Evolutionary conservation across 2,113 vertebrate species (phyloP), one percentile per base, ranked within the genome.

Genomic region (Probosciger aterrimus): DNA sequence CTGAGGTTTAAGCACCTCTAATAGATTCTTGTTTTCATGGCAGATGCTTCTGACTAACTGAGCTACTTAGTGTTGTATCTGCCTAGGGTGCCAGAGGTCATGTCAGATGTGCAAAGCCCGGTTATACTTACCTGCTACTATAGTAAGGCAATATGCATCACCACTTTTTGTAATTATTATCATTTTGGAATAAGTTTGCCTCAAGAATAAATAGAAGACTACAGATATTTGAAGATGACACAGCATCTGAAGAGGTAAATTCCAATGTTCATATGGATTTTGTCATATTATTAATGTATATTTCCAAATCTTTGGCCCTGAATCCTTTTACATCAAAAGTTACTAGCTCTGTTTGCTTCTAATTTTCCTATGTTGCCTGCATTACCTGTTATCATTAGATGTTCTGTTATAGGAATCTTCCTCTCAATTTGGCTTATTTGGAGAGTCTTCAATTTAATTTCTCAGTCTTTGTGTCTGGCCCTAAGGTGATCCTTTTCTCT

Each of bases 361-460:
- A 18, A 23, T 94, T 90, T 92, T 74, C 20, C 20, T 70, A 3
- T 77, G 35, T 83, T 94, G n/a, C 55, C 43, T 83, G 39, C 6
- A 31, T 81, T 93, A 74, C 41, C 57, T 88, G 46, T 63, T 95
- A 86, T 78, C 84, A 44, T 87, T 88, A 95, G 49, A 59, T 55
- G 30, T 63, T 85, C 74, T 85, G 13, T 90, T 92, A 30, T 27
- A 92, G 30, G 15, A 76, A 77, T 87, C 63, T 47, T 90, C 64
- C 77, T 55, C 89, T 88, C 73, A 57, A 24, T 90, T 88, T 93
- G 73, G 95, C 67, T 92, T 82, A 69, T 86, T 93, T 69, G 49
- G 63, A 86, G 7, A 68, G 9, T 23, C 35, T 79, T 27, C 70
- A 85, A 14, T 93, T 92, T 95, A 68, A 88, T 89, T 94, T 92